These are phyloP conservation scores for Piezodorus guildinii DNA, from an alignment of 1,140 invertebrate genomes.

Conservation along the genomic window DNA sequence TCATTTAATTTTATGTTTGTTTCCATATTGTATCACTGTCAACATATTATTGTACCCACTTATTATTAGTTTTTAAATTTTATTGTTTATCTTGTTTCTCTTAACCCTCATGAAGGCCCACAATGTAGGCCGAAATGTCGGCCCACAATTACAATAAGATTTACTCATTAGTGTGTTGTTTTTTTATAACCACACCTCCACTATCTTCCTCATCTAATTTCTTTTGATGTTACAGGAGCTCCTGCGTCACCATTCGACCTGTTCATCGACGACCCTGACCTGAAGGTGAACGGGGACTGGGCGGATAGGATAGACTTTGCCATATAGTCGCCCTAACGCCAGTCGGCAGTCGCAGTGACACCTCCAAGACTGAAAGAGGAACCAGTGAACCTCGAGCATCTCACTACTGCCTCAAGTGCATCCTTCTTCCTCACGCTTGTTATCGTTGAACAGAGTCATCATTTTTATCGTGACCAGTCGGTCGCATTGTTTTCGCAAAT, in stretches of 20 bases:
- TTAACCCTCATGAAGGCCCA: too few relatives aligned
- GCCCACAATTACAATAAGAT: too few relatives aligned
- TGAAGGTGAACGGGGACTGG: conserved; percentile 38
- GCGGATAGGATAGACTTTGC: conserved; percentile 54
- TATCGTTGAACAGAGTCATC: not conserved
- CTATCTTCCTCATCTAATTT: too few relatives aligned
- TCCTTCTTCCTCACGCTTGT: not conserved
- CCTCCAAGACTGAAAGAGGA: not conserved
- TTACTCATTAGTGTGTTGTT: too few relatives aligned
- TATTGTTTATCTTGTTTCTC: too few relatives aligned
- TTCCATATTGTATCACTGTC: too few relatives aligned
- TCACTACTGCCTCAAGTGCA: not conserved
- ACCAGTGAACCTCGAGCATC: not conserved
- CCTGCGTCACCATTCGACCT: conserved; percentile 43
- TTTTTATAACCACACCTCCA: too few relatives aligned
- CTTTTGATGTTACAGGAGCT: not conserved
- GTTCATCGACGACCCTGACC: conserved; percentile 55
- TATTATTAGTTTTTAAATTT: too few relatives aligned
- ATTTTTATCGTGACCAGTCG: not conserved
- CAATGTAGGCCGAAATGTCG: too few relatives aligned
- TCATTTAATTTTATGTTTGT: too few relatives aligned
- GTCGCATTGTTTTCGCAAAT: not conserved
- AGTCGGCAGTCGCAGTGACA: not conserved
- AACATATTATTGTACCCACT: too few relatives aligned
- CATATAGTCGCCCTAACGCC: conserved; percentile 34